Base-by-base conservation (phyloP, 2,888 invertebrate species). In the Tenthredo mesomela region DNA sequence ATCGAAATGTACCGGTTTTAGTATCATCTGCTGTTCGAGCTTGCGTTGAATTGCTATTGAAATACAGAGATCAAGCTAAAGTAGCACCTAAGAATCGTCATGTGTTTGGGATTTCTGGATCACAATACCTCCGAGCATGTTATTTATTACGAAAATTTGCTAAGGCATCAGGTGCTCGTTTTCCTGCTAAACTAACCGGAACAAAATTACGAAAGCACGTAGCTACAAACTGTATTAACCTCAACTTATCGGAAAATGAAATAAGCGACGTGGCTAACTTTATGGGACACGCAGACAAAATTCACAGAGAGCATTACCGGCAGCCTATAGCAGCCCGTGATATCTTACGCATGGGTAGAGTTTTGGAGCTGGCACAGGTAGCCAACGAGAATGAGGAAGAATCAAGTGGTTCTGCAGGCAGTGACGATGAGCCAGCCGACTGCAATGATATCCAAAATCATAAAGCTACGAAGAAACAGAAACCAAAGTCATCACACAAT, bases 251-350 rank as follows among this genome's bases (percentile, higher is more conserved):
- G 12, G 88, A 88, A n/a, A 80, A 86, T 71, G 86, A 88, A 85
- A 85, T 89, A n/a, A 84, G 85, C 6, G 87, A 89, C 70, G 58
- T 89, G 15, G 87, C 87, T n/a, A 87, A 86, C 47, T 89, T 88
- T 77, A 84, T 88, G 84, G 88, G 88, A 37, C 88, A 88, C 67
- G 82, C 85, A 15, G 86, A 87, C 21, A 87, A 88, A 82, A 88
- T 88, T 65, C 61, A 61, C 12, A 9, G 10, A 4, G 61, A 61
- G 25, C 61, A 61, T 25, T 61, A 61, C 12, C 21, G 61, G 25
- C 61, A 61, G 61, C 61, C 61, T 25, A 61, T 61, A 61, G 61
- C 25, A 25, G 25, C 25, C 61, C 25, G 61, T 3, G 61, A 61
- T 12, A 61, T 61, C 9, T 61, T 61, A 25, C 61, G 61, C 10